Evolutionary conservation across 2,888 invertebrate species (phyloP), one percentile per base, ranked within the genome.

Genomic region (Stomorhina lunata): DNA sequence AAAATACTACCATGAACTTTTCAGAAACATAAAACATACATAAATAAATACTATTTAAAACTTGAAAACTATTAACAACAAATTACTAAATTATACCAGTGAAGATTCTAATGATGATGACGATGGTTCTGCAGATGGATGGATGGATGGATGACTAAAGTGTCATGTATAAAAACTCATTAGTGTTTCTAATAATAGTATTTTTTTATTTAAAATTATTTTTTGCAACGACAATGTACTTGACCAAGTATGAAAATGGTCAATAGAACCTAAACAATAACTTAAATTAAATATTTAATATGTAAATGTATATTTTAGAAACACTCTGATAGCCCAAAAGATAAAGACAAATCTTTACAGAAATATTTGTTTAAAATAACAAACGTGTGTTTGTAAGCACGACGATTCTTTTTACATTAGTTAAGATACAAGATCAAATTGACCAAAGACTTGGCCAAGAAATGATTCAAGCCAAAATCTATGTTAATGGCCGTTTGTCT

Each of bases 341-440:
- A 72, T n/a, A n/a, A n/a, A n/a, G n/a, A 17, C 29, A 71, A 9
- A 25, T 25, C 1, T n/a, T 7, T 10, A 40, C 6, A 25, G 59
- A 15, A 29, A 32, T 9, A 45, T 20, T 22, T n/a, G 5, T 27
- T 53, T 53, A 10, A 20, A 4, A 25, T 25, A 6, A 65, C 32
- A 43, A 6, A 34, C 6, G 34, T 12, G n/a, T 6, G 27, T 27
- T 6, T 27, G n/a, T n/a, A 15, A 15, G n/a, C 25, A n/a, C n/a
- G n/a, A n/a, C n/a, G n/a, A n/a, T n/a, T n/a, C n/a, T n/a, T n/a
- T 34, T 50, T n/a, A 66, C 9, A 37, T 50, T 43, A 4, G 25
- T 37, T 22, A 27, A 65, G 25, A 79, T 48, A 75, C 75, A 79
- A 71, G 79, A 79, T 82, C 66, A 76, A 79, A 75, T 82, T 82